Conservation (phyloP, 2,888 invertebrate species). For the Ditula angustiorana region DNA sequence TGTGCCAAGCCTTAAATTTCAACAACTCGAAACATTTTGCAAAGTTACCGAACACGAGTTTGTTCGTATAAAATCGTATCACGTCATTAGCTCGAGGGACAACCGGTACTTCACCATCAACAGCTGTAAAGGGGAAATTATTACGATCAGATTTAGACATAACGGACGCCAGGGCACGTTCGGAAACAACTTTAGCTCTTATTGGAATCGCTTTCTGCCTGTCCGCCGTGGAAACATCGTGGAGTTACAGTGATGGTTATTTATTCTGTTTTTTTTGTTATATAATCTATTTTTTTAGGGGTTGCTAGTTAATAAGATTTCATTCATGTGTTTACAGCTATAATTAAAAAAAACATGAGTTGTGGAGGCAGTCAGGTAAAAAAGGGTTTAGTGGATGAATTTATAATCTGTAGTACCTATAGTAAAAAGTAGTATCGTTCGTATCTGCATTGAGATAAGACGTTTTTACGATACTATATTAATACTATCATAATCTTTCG, state of each 20-base stretch:
- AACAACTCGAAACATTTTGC: neutral
- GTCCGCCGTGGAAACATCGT: constrained; percentile 19
- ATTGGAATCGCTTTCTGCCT: constrained; percentile 29
- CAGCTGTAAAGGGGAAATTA: constrained; percentile 25
- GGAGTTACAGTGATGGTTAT: neutral
- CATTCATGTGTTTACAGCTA: too few species aligned
- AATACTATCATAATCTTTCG: neutral
- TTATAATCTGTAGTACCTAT: neutral
- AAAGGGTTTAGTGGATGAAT: neutral
- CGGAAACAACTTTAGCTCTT: constrained; percentile 29
- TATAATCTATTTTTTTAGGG: neutral
- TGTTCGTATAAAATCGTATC: constrained; percentile 6
- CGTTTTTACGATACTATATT: neutral
- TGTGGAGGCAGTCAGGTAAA: too few species aligned
- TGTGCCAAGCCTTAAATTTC: neutral
- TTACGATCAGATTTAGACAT: constrained; percentile 36
- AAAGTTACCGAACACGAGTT: neutral
- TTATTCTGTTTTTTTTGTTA: neutral
- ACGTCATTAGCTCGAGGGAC: constrained; percentile 12
- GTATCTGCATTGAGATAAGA: neutral
- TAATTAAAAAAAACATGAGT: neutral
- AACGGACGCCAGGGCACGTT: constrained; percentile 30
- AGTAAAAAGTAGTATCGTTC: neutral
- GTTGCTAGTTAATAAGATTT: too few species aligned
- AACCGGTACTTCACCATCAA: constrained; percentile 27